Conservation (phyloP, 2,113 vertebrate genomes). For the Brachionichthys hirsutus region DNA sequence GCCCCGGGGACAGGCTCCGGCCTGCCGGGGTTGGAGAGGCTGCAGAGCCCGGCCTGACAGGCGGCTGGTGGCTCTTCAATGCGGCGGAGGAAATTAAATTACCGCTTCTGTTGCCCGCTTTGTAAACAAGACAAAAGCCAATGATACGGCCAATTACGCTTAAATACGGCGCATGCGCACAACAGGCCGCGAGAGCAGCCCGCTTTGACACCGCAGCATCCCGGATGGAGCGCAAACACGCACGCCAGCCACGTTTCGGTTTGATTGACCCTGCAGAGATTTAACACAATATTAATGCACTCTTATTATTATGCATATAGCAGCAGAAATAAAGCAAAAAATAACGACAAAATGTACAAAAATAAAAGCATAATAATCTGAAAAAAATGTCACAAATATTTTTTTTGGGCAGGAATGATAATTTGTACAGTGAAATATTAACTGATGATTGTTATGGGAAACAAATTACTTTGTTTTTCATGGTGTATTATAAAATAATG, state of each 20-base stretch:
- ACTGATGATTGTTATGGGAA: no score
- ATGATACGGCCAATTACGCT: conserved; percentile 82
- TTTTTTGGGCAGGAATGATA: no score
- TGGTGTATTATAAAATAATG: neutral
- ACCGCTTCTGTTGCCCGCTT: conserved; percentile 73
- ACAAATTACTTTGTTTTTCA: no score
- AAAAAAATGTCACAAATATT: no score
- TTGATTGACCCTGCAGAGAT: no score
- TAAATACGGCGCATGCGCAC: conserved; percentile 63
- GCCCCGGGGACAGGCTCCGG: conserved; percentile 58
- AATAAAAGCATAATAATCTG: no score
- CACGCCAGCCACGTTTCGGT: no score
- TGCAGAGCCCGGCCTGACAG: conserved; percentile 65
- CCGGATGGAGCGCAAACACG: neutral
- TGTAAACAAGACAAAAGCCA: conserved; percentile 85
- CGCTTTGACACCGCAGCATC: neutral
- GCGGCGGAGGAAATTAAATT: conserved; percentile 81
- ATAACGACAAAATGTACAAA: no score
- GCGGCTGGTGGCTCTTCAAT: conserved; percentile 77
- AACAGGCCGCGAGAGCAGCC: conserved; percentile 12
- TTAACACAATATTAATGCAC: no score
- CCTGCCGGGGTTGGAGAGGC: conserved; percentile 50
- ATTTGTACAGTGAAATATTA: no score
- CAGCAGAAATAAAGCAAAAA: no score
- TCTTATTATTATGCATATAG: no score